Percentiles rank a stretch among this genome's conserved stretches.
Evolutionary conservation across 1,140 invertebrate genomes (phyloP).

Genomic region (Aphaenogaster ashmeadi): DNA sequence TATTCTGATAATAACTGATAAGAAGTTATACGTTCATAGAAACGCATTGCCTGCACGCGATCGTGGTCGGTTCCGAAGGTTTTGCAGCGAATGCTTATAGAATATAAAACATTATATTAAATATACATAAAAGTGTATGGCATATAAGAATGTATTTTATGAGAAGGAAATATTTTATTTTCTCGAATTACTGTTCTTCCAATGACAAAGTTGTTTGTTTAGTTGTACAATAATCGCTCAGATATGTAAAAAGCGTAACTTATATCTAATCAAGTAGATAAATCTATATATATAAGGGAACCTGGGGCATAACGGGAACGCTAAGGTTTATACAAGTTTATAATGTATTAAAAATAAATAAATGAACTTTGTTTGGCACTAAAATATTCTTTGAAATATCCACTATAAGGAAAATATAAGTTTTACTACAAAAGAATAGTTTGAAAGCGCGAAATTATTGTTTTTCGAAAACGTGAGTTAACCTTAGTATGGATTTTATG

Average conservation of each 20-base stretch:
- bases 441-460: too few species aligned
- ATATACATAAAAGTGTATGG: not conserved
- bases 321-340: too few species aligned
- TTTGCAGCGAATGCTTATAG: not conserved
- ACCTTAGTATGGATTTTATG: too few species aligned
- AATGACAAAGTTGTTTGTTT: not conserved
- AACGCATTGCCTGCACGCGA: constrained; percentile 6
- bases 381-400: too few species aligned
- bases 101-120: constrained; percentile 5
- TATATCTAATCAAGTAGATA: constrained; percentile 1
- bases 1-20: constrained; percentile 34
- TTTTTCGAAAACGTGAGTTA: too few species aligned
- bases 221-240: not conserved
- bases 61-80: not conserved
- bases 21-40: not conserved
- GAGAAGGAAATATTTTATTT: not conserved
- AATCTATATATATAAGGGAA: not conserved
- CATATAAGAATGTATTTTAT: not conserved
- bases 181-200: not conserved
- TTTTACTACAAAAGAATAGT: too few species aligned
- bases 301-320: too few species aligned
- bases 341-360: too few species aligned
- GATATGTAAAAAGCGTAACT: not conserved
- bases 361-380: too few species aligned
- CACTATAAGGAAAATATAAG: too few species aligned